Conservation (phyloP, 2,888 invertebrate species). For the Chrysodeixis includens region DNA sequence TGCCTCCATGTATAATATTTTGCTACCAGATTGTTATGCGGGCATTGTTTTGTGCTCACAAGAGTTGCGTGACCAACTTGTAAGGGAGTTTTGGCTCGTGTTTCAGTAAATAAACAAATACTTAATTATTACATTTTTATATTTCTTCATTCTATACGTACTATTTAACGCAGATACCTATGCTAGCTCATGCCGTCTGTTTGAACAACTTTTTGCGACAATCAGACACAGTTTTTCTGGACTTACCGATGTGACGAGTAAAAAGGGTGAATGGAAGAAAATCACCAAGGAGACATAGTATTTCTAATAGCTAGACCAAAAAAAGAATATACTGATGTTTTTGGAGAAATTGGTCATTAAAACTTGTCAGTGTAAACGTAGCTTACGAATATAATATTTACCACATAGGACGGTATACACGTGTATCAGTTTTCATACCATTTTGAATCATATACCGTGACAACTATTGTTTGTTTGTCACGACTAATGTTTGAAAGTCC, state of each 20-base stretch:
- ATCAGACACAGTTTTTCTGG: no score
- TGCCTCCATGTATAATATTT: slow-evolving; percentile 42
- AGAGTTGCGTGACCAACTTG: background rate
- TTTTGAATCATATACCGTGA: background rate
- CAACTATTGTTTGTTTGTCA: slow-evolving; percentile 2
- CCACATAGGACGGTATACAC: background rate
- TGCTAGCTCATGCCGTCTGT: no score
- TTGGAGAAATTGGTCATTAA: no score
- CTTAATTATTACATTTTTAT: no score
- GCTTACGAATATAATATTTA: background rate
- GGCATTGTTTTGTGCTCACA: slow-evolving; percentile 2
- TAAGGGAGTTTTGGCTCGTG: background rate
- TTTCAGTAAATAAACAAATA: background rate
- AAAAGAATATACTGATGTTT: no score
- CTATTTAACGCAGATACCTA: no score
- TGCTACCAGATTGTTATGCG: slow-evolving; percentile 25
- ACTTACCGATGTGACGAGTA: no score
- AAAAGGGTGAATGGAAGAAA: no score
- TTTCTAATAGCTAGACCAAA: no score
- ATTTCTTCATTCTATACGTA: no score
- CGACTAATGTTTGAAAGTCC: background rate
- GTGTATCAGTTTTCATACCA: background rate
- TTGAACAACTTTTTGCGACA: no score
- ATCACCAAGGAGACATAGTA: no score
- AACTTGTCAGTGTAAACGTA: background rate